Percentiles rank a stretch among this genome's conserved stretches.
Evolutionary conservation across 2,797 vertebrate genomes (phyloP).

Genomic region (Pseudochirops corinnae): DNA sequence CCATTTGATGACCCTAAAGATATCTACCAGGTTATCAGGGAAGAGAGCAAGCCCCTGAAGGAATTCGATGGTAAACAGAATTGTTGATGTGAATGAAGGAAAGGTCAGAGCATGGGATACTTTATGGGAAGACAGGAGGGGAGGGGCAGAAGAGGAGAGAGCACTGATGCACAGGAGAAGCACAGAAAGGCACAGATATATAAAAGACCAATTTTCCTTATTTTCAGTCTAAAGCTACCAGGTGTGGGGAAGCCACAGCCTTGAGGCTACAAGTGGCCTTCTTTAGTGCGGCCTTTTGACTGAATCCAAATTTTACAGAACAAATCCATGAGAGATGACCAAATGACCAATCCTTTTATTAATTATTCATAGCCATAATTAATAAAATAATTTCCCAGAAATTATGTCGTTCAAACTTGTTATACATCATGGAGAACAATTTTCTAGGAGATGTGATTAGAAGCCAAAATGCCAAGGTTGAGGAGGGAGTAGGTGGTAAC

Average conservation of each 20-base stretch:
- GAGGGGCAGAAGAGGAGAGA: not conserved
- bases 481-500: not conserved
- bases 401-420: not conserved
- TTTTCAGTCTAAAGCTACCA: not conserved
- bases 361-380: not conserved
- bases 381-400: not conserved
- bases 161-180: not conserved
- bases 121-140: not conserved
- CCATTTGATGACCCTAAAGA: not conserved
- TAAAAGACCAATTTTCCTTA: not conserved
- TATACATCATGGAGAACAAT: not conserved
- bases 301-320: too few species aligned
- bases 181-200: not conserved
- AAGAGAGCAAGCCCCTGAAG: not conserved
- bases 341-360: not conserved
- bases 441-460: not conserved
- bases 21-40: not conserved
- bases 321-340: not conserved
- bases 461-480: not conserved
- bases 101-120: not conserved
- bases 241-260: too few species aligned
- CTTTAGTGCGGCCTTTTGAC: too few species aligned
- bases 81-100: not conserved
- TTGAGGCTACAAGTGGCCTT: too few species aligned
- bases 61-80: not conserved